These are phyloP conservation scores for Centropristis striata DNA, from an alignment of 2,113 vertebrate species.

Conservation along the genomic window DNA sequence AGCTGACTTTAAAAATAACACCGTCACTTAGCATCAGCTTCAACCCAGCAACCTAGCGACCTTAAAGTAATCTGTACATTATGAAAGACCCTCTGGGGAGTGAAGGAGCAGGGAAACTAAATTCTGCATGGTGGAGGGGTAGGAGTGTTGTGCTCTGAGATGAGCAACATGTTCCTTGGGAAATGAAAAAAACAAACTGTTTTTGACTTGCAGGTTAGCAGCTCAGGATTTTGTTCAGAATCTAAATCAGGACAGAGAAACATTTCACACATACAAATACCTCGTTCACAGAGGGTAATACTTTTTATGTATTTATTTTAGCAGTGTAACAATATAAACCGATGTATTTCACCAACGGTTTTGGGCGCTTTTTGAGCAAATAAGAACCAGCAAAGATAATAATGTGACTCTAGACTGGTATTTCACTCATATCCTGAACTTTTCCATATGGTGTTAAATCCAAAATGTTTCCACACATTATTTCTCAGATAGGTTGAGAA, in stretches of 20 bases:
- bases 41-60: slow-evolving; percentile 66
- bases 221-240: neutral
- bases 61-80: slow-evolving; percentile 75
- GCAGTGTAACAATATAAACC: neutral
- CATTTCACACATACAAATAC: neutral
- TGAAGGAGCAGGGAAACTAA: slow-evolving; percentile 49
- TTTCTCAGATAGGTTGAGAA: no score
- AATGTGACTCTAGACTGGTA: no score
- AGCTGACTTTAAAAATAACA: slow-evolving; percentile 66
- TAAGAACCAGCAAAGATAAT: no score
- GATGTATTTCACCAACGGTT: no score
- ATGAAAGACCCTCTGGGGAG: slow-evolving; percentile 61
- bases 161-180: slow-evolving; percentile 19
- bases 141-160: slow-evolving; percentile 29
- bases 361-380: no score
- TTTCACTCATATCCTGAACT: no score
- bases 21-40: slow-evolving; percentile 65
- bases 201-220: slow-evolving; percentile 15
- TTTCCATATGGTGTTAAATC: no score
- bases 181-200: neutral
- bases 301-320: neutral
- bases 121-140: slow-evolving; percentile 55
- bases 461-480: no score
- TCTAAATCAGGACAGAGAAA: slow-evolving; percentile 7
- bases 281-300: neutral